Percentiles rank a stretch among this genome's conserved stretches.
phyloP scores from a whole-genome alignment of 92 coral and sea anemone species.

The Bergia sp. region DNA sequence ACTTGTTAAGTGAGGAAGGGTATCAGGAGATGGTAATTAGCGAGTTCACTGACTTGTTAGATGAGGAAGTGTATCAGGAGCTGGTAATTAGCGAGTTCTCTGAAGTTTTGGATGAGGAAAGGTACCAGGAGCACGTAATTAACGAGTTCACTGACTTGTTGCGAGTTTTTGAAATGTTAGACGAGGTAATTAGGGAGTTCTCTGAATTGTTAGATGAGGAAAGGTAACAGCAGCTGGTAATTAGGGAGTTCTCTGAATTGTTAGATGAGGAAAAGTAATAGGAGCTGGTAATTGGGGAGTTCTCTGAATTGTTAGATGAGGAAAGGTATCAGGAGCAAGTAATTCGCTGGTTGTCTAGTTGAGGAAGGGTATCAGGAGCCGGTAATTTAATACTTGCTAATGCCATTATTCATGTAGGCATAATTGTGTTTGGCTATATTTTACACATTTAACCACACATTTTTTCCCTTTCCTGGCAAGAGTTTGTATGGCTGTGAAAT shows the following conservation, averaged over 20 bases:
- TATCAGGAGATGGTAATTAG: neutral
- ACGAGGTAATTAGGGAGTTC: constrained; percentile 50
- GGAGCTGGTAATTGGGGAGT: neutral
- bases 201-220: neutral
- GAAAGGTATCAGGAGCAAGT: constrained; percentile 51
- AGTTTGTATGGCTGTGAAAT: too few relatives aligned
- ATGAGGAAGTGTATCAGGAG: neutral
- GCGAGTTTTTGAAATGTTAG: constrained; percentile 48
- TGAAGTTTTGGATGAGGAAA: neutral
- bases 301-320: neutral
- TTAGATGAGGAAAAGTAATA: neutral
- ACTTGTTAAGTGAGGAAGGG: neutral
- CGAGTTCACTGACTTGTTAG: too few relatives aligned
- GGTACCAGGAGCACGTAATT: constrained; percentile 51
- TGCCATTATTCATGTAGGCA: too few relatives aligned
- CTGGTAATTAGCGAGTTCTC: too few relatives aligned
- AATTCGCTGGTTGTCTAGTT: neutral
- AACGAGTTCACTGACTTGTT: neutral
- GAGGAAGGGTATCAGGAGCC: neutral
- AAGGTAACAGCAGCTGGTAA: neutral
- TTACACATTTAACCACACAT: too few relatives aligned
- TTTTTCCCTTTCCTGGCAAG: too few relatives aligned
- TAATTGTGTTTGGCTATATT: too few relatives aligned
- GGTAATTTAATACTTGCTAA: too few relatives aligned
- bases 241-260: neutral